A percentile compares a stretch with the other conserved stretches of the same genome.
Conservation (phyloP, 2,113 vertebrate genomes). For the Tragelaphus buxtoni region DNA sequence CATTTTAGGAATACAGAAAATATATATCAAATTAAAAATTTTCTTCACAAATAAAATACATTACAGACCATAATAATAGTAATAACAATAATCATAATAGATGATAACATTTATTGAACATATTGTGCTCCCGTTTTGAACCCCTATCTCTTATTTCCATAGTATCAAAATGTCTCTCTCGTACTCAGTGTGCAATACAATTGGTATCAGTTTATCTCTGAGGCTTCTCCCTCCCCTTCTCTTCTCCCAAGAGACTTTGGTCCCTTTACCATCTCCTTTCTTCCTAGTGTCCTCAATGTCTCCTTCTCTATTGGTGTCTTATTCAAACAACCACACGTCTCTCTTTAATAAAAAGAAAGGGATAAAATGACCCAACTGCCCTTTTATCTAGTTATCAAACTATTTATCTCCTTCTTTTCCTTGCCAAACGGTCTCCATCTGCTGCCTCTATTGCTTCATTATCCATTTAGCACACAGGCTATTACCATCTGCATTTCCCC, state of each 20-base stretch:
- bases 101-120: background rate
- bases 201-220: background rate
- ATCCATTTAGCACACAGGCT: slow-evolving; percentile 16
- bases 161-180: background rate
- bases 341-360: background rate
- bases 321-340: background rate
- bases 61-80: background rate
- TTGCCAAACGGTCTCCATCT: slow-evolving; percentile 39
- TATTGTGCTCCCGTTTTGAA: slow-evolving; percentile 6
- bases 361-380: background rate
- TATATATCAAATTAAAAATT: slow-evolving; percentile 24
- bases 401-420: slow-evolving; percentile 39
- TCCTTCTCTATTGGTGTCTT: background rate
- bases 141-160: background rate
- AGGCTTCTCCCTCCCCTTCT: background rate
- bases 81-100: background rate
- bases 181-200: background rate
- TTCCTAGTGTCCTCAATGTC: background rate
- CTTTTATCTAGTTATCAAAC: slow-evolving; percentile 15
- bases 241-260: background rate
- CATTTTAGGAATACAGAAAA: background rate
- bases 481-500: slow-evolving; percentile 3
- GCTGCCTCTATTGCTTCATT: slow-evolving; percentile 4
- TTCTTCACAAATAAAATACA: background rate
- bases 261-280: background rate